Conservation (phyloP, 2,888 invertebrate genomes). For the Oligia latruncula region DNA sequence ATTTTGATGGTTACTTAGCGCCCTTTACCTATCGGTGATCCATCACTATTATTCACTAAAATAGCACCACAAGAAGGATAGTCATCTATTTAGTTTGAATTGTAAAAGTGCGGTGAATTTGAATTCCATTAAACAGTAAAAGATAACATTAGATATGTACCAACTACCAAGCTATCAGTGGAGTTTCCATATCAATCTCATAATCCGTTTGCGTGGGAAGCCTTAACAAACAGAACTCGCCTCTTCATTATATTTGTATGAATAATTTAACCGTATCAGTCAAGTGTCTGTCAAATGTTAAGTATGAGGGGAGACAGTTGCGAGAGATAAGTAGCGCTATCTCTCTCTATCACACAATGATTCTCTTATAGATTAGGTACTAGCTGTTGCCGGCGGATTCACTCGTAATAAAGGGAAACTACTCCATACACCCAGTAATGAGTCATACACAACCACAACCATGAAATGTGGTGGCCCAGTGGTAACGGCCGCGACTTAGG, state of each 20-base stretch:
- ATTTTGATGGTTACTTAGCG: background rate
- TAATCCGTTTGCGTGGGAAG: slow-evolving; percentile 57
- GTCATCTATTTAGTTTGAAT: background rate
- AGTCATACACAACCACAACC: no score
- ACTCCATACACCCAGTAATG: background rate
- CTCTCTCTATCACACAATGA: slow-evolving; percentile 32
- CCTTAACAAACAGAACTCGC: slow-evolving; percentile 45
- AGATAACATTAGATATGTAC: slow-evolving; percentile 26
- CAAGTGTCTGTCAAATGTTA: slow-evolving; percentile 57
- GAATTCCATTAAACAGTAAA: slow-evolving; percentile 23
- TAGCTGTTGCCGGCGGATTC: background rate
- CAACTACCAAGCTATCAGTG: slow-evolving; percentile 17
- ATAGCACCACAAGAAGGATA: background rate
- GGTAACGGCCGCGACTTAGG: no score
- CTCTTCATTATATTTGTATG: slow-evolving; percentile 53
- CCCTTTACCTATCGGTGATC: background rate
- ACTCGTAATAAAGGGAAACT: background rate
- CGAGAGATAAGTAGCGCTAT: slow-evolving; percentile 43
- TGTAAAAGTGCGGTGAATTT: slow-evolving; percentile 5
- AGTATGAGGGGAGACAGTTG: slow-evolving; percentile 57
- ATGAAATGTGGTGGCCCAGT: no score
- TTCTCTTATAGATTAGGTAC: slow-evolving; percentile 9
- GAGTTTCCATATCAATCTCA: slow-evolving; percentile 49
- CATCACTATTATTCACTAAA: background rate
- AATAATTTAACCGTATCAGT: slow-evolving; percentile 65